Base-by-base conservation (phyloP, 1,140 invertebrate species). In the Sminthurides bifidus region DNA sequence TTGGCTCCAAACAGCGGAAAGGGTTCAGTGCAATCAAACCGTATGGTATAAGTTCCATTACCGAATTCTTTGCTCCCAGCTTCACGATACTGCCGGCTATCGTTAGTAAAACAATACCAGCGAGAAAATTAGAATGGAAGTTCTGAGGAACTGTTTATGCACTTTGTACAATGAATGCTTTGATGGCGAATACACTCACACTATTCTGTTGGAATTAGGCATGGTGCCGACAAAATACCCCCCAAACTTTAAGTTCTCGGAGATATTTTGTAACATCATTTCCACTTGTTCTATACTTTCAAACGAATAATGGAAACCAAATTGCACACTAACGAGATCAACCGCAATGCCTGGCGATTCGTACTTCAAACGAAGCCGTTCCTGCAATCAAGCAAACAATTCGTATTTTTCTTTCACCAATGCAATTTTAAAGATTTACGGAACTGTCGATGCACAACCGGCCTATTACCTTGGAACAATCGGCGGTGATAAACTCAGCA, bases 211-310 rank as follows among this genome's bases (percentile, higher is more conserved):
- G 12, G 91, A 83, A 80, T 98, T 83, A 26, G 93, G 91, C 54
- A 94, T 87, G 2, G 92, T 97, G 24, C 92, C 94, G 70, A 98
- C 91, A 68, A 98, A 98, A 71, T 82, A 94, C 6, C 95, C 94
- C 46, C 90, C 93, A 1, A 82, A 78, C 61, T 78, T 77, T 3
- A 99, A 74, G 69, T 82, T 85, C 70, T 95, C 90, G 19, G 87
- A 81, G 4, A 87, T 87, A 77, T 99, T 99, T 56, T 78, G 77
- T 0, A 99, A 72, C 88, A 98, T 94, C 66, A 81, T 81, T 68
- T 92, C 81, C 1, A 91, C 92, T 74, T 96, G 92, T n/a, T 74
- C 68, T 52, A 92, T 71, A 50, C 84, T 87, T 72, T 97, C 92
- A 76, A 98, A 99, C 66, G 85, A 85, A 66, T 98, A 98, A 72